Conservation (phyloP, 2,797 vertebrate genomes). For the Poliocrania exsul region DNA sequence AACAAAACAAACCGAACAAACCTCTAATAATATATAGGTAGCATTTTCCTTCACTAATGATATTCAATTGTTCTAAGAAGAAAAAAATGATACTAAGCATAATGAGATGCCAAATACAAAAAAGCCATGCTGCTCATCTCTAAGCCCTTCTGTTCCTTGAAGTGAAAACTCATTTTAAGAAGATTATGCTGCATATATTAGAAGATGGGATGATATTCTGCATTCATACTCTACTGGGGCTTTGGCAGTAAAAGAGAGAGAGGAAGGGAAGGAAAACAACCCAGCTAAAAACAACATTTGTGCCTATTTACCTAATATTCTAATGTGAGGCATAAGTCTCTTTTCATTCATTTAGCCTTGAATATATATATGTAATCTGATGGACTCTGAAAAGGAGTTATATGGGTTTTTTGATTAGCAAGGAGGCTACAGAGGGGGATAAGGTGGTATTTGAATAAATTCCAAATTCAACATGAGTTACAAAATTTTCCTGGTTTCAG, state of each 20-base stretch:
- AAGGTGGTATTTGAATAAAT: neutral
- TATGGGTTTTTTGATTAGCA: neutral
- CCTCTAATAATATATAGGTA: neutral
- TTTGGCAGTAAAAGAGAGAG: conserved; percentile 72
- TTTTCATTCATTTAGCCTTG: conserved; percentile 58
- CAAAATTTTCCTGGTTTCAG: neutral
- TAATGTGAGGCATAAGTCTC: conserved; percentile 46
- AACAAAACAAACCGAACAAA: neutral
- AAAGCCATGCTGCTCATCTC: conserved; percentile 78
- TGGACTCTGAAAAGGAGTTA: neutral
- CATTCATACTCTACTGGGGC: conserved; percentile 76
- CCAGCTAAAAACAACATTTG: conserved; percentile 46
- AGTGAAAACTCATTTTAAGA: conserved; percentile 88
- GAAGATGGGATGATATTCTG: conserved; percentile 79
- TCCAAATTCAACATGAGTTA: neutral
- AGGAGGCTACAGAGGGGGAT: neutral
- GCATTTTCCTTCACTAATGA: conserved; percentile 75
- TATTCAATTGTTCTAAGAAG: conserved; percentile 78
- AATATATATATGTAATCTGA: neutral
- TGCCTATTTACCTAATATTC: conserved; percentile 68
- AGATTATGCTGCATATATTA: conserved; percentile 86
- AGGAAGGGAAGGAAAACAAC: conserved; percentile 56
- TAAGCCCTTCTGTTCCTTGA: conserved; percentile 85
- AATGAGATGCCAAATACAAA: conserved; percentile 81
- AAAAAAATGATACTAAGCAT: conserved; percentile 74